A percentile compares a stretch with the other conserved stretches of the same genome.
Evolutionary conservation across 2,113 vertebrate genomes (phyloP).

Genomic region (Amblyornis subalaris): DNA sequence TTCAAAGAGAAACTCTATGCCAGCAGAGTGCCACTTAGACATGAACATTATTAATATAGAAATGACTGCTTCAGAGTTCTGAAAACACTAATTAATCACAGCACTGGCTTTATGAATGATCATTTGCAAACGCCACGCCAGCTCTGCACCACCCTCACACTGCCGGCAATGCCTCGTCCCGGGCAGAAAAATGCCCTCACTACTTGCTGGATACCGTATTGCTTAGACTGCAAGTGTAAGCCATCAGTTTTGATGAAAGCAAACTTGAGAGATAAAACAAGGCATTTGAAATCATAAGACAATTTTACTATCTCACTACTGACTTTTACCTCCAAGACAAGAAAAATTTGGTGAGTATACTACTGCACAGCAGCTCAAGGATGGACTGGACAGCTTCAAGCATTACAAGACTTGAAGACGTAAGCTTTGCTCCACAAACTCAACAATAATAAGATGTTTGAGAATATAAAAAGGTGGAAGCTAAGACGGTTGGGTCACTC

Average conservation of each 20-base stretch:
- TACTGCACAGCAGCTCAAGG: not conserved
- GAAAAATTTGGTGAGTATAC: not conserved
- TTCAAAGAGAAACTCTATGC: not conserved
- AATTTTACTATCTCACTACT: not conserved
- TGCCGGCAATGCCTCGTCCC: not conserved
- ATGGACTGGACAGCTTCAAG: not conserved
- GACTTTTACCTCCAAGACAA: not conserved
- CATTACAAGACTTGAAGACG: not conserved
- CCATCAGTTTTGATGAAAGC: not conserved
- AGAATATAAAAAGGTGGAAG: not conserved
- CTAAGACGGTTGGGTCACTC: not conserved
- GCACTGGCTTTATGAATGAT: not conserved
- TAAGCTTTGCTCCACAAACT: not conserved
- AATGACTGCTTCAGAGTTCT: not conserved
- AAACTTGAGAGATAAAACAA: not conserved
- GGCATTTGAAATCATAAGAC: not conserved
- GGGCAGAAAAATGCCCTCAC: not conserved
- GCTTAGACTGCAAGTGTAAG: not conserved
- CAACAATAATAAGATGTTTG: not conserved
- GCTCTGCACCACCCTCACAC: not conserved
- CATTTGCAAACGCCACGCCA: not conserved
- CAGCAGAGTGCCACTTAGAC: not conserved
- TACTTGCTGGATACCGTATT: not conserved
- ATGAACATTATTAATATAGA: not conserved
- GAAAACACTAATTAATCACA: conserved; percentile 14